phyloP scores from a whole-genome alignment of 2,113 vertebrate genomes.

The Dicentrarchus labrax region DNA sequence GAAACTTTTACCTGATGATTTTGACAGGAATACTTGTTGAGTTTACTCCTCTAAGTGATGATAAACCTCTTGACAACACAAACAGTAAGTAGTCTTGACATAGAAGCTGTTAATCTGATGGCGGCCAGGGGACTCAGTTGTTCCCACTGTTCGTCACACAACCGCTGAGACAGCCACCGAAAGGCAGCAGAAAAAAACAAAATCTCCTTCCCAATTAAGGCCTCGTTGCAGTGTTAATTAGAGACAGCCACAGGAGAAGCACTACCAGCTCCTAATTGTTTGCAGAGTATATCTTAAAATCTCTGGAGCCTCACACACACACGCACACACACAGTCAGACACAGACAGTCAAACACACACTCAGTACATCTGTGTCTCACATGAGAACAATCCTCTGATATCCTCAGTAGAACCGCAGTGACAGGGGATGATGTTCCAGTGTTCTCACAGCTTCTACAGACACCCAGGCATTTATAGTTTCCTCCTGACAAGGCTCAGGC shows the following conservation, averaged over 20 bases:
- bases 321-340: constrained; percentile 23
- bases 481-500: constrained; percentile 72
- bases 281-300: constrained; percentile 87
- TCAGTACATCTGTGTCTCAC: constrained; percentile 81
- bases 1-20: constrained; percentile 29
- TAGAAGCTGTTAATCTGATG: constrained; percentile 49
- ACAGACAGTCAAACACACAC: constrained; percentile 38
- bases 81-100: neutral
- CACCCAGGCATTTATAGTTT: constrained; percentile 75
- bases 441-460: constrained; percentile 76
- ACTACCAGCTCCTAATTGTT: constrained; percentile 90
- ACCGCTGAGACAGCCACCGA: constrained; percentile 49
- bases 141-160: constrained; percentile 51
- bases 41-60: constrained; percentile 4
- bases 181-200: constrained; percentile 48
- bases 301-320: constrained; percentile 76
- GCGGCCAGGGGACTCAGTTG: constrained; percentile 20
- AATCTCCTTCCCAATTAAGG: constrained; percentile 72
- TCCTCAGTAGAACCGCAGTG: constrained; percentile 74
- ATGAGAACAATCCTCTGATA: constrained; percentile 84
- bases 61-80: constrained; percentile 14
- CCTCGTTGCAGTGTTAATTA: constrained; percentile 90
- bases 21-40: neutral
- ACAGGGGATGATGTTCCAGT: constrained; percentile 79
- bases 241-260: constrained; percentile 87